Evolutionary conservation across 30 jellyfish, hydroid and myxozoan species (phyloP).

Genomic region (Aurelia aurita complex sp. Pacific): DNA sequence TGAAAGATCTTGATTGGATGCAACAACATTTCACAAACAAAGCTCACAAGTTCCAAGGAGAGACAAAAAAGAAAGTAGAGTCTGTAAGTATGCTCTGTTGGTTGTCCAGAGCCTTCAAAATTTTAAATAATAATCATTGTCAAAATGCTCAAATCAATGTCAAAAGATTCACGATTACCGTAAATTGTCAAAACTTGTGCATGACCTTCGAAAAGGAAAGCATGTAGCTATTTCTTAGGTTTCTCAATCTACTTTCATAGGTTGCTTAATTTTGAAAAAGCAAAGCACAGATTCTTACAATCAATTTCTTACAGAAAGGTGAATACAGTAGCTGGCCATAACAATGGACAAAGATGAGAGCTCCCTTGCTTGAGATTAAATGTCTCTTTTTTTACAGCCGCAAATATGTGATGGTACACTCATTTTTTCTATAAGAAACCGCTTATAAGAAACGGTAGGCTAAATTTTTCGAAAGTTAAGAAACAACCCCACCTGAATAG

Average conservation of each 20-base stretch:
- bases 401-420: constrained; percentile 28
- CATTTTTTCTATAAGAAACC: too few relatives aligned
- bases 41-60: constrained; percentile 30
- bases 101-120: constrained; percentile 29
- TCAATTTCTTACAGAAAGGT: constrained; percentile 15
- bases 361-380: constrained; percentile 19
- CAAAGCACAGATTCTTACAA: constrained; percentile 21
- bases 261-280: constrained; percentile 31
- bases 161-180: constrained; percentile 10
- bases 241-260: constrained; percentile 23
- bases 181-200: neutral
- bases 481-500: too few relatives aligned
- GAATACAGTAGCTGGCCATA: constrained; percentile 35
- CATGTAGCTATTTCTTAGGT: constrained; percentile 13
- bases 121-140: constrained; percentile 13
- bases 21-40: constrained; percentile 17
- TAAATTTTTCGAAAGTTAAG: too few relatives aligned
- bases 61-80: constrained; percentile 35
- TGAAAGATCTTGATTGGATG: constrained; percentile 24
- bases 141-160: constrained; percentile 26
- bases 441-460: too few relatives aligned
- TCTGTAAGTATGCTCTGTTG: constrained; percentile 33
- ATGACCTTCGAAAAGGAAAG: constrained; percentile 11
- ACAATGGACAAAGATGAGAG: constrained; percentile 16
- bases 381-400: constrained; percentile 23